Evolutionary conservation across 92 coral and sea anemone genomes (phyloP).

Genomic region (Phymanthus crucifer): DNA sequence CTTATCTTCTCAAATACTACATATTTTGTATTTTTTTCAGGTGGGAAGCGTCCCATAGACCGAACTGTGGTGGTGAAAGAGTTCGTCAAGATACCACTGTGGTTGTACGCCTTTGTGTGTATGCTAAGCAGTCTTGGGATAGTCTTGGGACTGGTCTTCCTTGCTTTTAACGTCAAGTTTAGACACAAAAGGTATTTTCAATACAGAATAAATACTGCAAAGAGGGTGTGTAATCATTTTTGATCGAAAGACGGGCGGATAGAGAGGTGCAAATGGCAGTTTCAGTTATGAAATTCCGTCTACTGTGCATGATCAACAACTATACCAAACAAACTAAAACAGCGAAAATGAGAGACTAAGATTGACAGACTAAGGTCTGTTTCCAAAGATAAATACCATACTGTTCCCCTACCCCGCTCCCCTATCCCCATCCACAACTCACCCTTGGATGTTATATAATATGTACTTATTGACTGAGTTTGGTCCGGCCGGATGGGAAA

Average conservation of each 20-base stretch:
- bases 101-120: constrained; percentile 64
- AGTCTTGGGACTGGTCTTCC: constrained; percentile 62
- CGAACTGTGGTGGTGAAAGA: constrained; percentile 53
- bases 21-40: constrained; percentile 16
- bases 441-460: no score
- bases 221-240: neutral
- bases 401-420: no score
- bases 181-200: constrained; percentile 68
- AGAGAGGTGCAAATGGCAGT: neutral
- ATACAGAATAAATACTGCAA: neutral
- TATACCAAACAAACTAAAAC: no score
- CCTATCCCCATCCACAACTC: no score
- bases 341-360: no score
- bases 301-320: no score
- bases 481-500: no score
- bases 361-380: no score
- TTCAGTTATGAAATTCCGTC: no score
- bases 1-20: neutral
- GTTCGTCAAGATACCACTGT: constrained; percentile 63
- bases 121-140: constrained; percentile 64
- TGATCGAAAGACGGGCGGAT: neutral
- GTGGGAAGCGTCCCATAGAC: constrained; percentile 66
- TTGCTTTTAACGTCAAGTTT: constrained; percentile 67
- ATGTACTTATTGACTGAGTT: no score
- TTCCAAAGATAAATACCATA: no score